Evolutionary conservation across 2,888 invertebrate species (phyloP).

Genomic region (Anorthoa munda): DNA sequence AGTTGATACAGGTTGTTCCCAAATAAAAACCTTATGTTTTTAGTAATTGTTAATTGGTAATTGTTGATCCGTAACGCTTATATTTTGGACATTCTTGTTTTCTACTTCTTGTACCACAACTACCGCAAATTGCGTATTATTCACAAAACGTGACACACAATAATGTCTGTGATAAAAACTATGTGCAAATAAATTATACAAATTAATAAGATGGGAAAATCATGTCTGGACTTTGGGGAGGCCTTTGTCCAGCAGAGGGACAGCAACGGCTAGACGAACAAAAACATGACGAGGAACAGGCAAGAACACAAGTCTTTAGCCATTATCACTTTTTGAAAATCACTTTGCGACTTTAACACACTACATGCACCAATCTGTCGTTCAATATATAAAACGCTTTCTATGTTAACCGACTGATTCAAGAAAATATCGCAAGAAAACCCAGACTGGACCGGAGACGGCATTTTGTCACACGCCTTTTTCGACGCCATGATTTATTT

Average conservation of each 20-base stretch:
- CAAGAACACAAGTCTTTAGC: too few relatives aligned
- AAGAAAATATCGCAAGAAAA: conserved; percentile 16
- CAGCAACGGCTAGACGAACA: too few relatives aligned
- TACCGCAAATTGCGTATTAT: conserved; percentile 16
- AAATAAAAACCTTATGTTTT: too few relatives aligned
- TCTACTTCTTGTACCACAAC: conserved; percentile 3
- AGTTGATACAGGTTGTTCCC: too few relatives aligned
- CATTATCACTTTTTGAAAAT: background rate
- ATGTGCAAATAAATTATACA: background rate
- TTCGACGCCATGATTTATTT: conserved; percentile 22
- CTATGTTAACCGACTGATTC: background rate
- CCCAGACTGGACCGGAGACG: background rate
- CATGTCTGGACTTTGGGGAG: too few relatives aligned
- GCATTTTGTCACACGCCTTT: conserved; percentile 17
- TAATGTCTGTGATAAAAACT: background rate
- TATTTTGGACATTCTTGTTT: background rate
- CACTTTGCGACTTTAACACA: background rate
- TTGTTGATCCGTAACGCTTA: background rate
- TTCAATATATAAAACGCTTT: conserved; percentile 10
- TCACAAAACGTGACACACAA: conserved; percentile 12
- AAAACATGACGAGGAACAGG: too few relatives aligned
- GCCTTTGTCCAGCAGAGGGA: too few relatives aligned
- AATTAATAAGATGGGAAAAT: too few relatives aligned
- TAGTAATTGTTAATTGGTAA: too few relatives aligned
- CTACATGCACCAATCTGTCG: background rate